Base-by-base conservation (phyloP, 1,140 invertebrate species). In the Zophobas atratus region DNA sequence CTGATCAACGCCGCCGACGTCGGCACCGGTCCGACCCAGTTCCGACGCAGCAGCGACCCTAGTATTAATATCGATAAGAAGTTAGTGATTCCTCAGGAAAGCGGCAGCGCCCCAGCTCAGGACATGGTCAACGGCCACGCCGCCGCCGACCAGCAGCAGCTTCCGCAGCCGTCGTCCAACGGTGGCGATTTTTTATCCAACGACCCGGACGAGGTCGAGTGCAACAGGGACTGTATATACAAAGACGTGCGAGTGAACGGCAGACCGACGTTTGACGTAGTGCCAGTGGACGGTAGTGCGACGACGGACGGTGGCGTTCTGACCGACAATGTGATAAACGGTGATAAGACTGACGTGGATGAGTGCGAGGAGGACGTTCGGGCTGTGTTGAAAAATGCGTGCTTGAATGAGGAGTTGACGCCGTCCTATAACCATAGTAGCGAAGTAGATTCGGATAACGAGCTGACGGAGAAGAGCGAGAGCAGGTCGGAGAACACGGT, bases 11-110 rank as follows among this genome's bases (percentile, higher is more conserved):
- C 90, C 1, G 90, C 92, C 67, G 92, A 92, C 78, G 90, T 92
- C 75, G 90, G 89, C 75, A 86, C 91, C 75, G 90, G 89, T 75
- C 86, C 91, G 35, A 79, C 51, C 55, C 56, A 74, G 8, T 79
- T 81, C 76, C 87, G 95, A 60, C 89, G 94, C 73, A 95, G 94
- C 85, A 96, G 95, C 85, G 95, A 96, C 87, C 94, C 95, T 20
- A 96, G 91, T 85, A 90, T 96, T 80, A 90, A 91, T 34, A 88
- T 93, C 33, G 93, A 94, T 84, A 77, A 77, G 82, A 82, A 81
- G 81, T 78, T 81, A 49, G 71, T 70, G 32, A 43, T 67, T 32
- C 48, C 73, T 67, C 70, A 79, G 55, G 75, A 70, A 51, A 51
- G 8, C 55, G 35, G 33, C 38, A 43, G 20, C 8, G 33, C 32